Conservation (phyloP, 2,797 vertebrate species). For the Protonibea diacanthus region DNA sequence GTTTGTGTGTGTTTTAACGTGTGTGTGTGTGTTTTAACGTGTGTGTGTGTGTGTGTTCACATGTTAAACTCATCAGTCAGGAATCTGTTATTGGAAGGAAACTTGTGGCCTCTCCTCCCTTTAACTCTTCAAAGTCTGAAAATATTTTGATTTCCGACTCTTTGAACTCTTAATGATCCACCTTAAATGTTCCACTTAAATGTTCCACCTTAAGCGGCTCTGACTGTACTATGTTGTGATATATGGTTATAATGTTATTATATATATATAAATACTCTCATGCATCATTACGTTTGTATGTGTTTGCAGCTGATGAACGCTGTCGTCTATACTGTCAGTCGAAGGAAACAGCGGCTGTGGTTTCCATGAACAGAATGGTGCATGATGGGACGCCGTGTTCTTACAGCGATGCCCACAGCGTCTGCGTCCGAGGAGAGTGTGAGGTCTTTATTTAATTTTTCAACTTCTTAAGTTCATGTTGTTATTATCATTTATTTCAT, state of each 20-base stretch:
- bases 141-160: background rate
- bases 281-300: conserved; percentile 8
- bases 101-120: conserved; percentile 25
- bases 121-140: conserved; percentile 54
- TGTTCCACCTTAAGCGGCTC: conserved; percentile 12
- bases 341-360: conserved; percentile 88
- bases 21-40: conserved; percentile 17
- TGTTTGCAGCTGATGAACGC: conserved; percentile 89
- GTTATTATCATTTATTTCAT: no score
- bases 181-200: conserved; percentile 9
- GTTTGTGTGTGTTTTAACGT: conserved; percentile 7
- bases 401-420: conserved; percentile 92
- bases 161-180: conserved; percentile 1
- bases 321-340: conserved; percentile 95
- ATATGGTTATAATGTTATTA: background rate
- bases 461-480: background rate
- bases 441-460: conserved; percentile 84
- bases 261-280: no score
- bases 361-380: conserved; percentile 94
- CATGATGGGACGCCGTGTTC: conserved; percentile 97
- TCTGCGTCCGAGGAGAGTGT: conserved; percentile 96
- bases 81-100: conserved; percentile 62
- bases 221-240: background rate
- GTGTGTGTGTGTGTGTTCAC: conserved; percentile 36
- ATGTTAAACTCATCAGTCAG: conserved; percentile 74